Base-by-base conservation (phyloP, 2,888 invertebrate genomes). In the Tipula helvola region DNA sequence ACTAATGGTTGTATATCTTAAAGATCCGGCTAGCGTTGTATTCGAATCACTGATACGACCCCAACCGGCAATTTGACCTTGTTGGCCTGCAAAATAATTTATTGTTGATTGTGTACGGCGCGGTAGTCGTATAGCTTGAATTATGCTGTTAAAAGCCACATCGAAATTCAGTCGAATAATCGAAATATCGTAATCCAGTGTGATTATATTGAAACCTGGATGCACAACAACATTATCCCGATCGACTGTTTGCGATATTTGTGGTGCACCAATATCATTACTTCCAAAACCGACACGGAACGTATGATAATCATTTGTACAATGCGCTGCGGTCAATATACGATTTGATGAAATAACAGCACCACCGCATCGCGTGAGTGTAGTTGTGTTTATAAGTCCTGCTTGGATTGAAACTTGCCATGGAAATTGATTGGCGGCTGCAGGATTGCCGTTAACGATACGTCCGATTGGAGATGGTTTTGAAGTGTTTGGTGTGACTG, bases 1-100 rank as follows among this genome's bases (percentile, higher is more conserved):
- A 52, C 87, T 84, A 10, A 88, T 87, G 12, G 85, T 86, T 18
- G 42, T 28, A 10, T 42, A 85, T 41, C 42, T 41, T 10, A 85
- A 42, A 4, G 41, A 39, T 16, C 8, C 16, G 3, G 85, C 16
- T n/a, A 85, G 10, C n/a, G 42, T 42, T 16, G 41, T 41, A 18
- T 42, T 41, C 12, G 85, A 16, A 85, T 85, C 85, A 18, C 8
- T 42, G n/a, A 42, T 85, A 42, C 85, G 85, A 39, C 85, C 85
- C 18, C 41, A 85, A 1, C 85, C 85, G 16, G 85, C 41, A 10
- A 85, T 42, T 42, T 36, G 39, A 12, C 41, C 85, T 85, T 85
- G 42, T 16, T 39, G 39, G 0, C 16, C 39, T 7, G 41, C 16
- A 12, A 36, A 85, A 16, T 85, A 42, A 8, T 41, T 42, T 18